phyloP scores from a whole-genome alignment of 2,113 vertebrate genomes.

The Orthochromis malagaraziensis region DNA sequence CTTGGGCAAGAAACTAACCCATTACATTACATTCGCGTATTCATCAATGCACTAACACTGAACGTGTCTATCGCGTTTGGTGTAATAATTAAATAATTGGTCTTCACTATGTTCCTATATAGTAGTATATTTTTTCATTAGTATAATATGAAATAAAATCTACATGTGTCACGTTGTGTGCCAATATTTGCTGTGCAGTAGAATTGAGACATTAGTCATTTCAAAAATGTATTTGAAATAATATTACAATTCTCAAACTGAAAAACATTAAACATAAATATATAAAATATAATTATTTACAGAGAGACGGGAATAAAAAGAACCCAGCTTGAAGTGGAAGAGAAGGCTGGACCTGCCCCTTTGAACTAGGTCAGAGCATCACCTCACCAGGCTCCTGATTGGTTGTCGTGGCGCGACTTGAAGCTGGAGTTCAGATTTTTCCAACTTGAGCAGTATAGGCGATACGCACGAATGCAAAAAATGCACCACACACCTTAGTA shows the following conservation, averaged over 20 bases:
- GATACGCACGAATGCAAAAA: rapidly evolving
- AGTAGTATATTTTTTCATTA: not conserved
- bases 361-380: no score
- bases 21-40: not conserved
- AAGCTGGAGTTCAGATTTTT: no score
- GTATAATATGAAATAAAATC: not conserved
- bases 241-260: not conserved
- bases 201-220: not conserved
- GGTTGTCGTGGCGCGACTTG: no score
- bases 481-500: no score
- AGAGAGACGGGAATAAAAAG: not conserved
- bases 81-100: not conserved
- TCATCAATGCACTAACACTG: not conserved
- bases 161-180: not conserved
- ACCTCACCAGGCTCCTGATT: no score
- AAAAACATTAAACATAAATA: not conserved
- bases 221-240: not conserved
- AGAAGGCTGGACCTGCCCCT: no score
- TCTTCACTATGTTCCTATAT: not conserved
- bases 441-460: no score
- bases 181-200: not conserved
- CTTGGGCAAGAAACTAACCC: not conserved
- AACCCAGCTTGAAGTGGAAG: no score
- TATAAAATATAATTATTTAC: not conserved
- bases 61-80: no score